phyloP scores from a whole-genome alignment of 2,888 invertebrate species.

The Eilema depressum region DNA sequence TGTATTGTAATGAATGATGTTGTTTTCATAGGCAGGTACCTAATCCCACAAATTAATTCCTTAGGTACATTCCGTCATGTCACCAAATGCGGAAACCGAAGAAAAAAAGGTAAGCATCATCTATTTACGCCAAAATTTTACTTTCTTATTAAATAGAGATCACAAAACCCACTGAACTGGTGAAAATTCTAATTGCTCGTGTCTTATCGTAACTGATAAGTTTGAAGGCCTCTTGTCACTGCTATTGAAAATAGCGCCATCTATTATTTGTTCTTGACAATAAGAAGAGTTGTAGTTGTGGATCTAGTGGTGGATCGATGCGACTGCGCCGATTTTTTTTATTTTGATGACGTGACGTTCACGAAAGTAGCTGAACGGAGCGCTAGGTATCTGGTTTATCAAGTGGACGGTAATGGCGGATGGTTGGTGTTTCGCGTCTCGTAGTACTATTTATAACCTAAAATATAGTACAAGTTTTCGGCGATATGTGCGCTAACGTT shows the following conservation, averaged over 20 bases:
- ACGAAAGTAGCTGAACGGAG: constrained; percentile 72
- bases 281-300: constrained; percentile 30
- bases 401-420: constrained; percentile 86
- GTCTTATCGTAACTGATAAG: background rate
- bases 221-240: background rate
- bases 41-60: constrained; percentile 8
- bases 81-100: constrained; percentile 63
- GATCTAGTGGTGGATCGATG: constrained; percentile 50
- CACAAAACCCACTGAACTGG: constrained; percentile 23
- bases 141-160: background rate
- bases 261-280: constrained; percentile 52
- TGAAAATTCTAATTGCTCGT: constrained; percentile 37
- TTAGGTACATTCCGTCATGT: constrained; percentile 57
- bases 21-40: background rate
- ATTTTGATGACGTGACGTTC: constrained; percentile 84
- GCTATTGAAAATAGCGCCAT: constrained; percentile 60
- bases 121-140: background rate
- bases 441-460: constrained; percentile 88
- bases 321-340: constrained; percentile 56
- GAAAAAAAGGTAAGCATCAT: constrained; percentile 65
- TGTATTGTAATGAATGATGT: too few species aligned
- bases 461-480: constrained; percentile 87
- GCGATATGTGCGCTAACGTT: constrained; percentile 87
- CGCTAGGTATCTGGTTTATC: constrained; percentile 67
- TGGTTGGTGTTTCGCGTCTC: constrained; percentile 86